These are phyloP conservation scores for Patiria miniata DNA, from an alignment of 35 echinoderm and acorn worm genomes.

Conservation along the genomic window DNA sequence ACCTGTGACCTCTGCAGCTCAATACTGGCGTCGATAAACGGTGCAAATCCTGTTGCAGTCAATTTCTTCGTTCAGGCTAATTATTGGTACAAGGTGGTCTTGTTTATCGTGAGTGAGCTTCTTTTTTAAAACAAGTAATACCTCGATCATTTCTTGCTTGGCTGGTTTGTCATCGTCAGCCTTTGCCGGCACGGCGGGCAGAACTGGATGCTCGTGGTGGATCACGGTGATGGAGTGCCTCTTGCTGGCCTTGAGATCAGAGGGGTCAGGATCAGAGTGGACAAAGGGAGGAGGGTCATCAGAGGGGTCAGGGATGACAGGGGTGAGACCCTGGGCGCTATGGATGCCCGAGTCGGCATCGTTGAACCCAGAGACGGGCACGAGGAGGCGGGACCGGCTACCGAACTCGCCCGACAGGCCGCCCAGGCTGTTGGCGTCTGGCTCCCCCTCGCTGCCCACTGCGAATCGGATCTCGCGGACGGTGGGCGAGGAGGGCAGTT, in stretches of 20 bases:
- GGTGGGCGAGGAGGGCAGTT: neutral
- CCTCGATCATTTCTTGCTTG: slow-evolving; percentile 22
- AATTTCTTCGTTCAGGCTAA: too few species aligned
- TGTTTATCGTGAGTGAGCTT: too few species aligned
- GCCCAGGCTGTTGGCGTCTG: slow-evolving; percentile 74
- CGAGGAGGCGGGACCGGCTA: slow-evolving; percentile 64
- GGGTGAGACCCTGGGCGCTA: slow-evolving; percentile 87
- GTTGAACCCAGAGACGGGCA: slow-evolving; percentile 32
- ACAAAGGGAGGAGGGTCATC: slow-evolving; percentile 51
- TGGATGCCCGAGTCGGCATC: slow-evolving; percentile 95
- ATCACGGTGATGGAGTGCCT: slow-evolving; percentile 1
- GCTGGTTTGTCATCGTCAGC: neutral
- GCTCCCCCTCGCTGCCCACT: slow-evolving; percentile 50
- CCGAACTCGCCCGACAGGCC: slow-evolving; percentile 68
- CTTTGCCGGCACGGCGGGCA: neutral
- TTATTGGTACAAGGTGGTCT: too few species aligned
- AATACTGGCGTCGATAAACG: too few species aligned
- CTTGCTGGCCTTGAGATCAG: slow-evolving; percentile 40
- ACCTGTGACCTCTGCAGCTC: too few species aligned
- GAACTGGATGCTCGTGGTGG: slow-evolving; percentile 2
- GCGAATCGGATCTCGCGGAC: neutral
- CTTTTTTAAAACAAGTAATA: neutral
- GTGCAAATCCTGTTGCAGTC: too few species aligned
- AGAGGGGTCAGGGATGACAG: slow-evolving; percentile 70
- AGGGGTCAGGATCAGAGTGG: slow-evolving; percentile 5